Base-by-base conservation (phyloP, 1,140 invertebrate genomes). In the Episyrphus balteatus region DNA sequence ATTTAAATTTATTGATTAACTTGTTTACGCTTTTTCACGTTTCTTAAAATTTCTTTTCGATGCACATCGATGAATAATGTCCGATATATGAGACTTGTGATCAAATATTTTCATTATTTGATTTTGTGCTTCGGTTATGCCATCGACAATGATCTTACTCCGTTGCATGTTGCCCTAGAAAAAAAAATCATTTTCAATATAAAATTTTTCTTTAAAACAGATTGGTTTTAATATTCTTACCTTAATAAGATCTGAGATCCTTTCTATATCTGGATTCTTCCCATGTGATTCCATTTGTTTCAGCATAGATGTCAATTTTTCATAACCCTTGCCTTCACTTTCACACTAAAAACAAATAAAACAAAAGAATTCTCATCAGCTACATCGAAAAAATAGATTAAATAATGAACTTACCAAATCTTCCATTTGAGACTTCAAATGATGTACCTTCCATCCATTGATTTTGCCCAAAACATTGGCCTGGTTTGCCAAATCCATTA, bases 361-460 rank as follows among this genome's bases (percentile, higher is more conserved):
- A 45, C 21, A 26, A 26, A 26, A 3, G 21, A 26, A 8, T 26
- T 26, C 21, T 26, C 21, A 26, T 26, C 21, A 26, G 21, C 8
- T 59, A 62, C 8, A 21, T 62, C 50, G 39, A 17, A 46, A 49
- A 47, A 34, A 48, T 44, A 51, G 19, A 48, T 36, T 46, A 1
- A 14, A 42, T 33, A 13, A 14, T 34, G 8, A n/a, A 61, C 70
- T 71, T 67, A 92, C 90, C 71, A 95, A 69, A 70, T 93, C 88
- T 59, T 95, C 89, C 80, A 96, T 86, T 75, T 95, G 91, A 21
- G 89, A 81, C 13, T 81, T 86, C 42, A 96, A 75, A 72, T 95
- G 88, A 74, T 91, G 83, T 26, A 96, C 76, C 73, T 96, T 96
- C 92, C 92, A 98, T 11, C 92, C 92, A 62, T 89, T 87, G n/a